Evolutionary conservation across 2,888 invertebrate genomes (phyloP).

Genomic region (Cyaniris semiargus): DNA sequence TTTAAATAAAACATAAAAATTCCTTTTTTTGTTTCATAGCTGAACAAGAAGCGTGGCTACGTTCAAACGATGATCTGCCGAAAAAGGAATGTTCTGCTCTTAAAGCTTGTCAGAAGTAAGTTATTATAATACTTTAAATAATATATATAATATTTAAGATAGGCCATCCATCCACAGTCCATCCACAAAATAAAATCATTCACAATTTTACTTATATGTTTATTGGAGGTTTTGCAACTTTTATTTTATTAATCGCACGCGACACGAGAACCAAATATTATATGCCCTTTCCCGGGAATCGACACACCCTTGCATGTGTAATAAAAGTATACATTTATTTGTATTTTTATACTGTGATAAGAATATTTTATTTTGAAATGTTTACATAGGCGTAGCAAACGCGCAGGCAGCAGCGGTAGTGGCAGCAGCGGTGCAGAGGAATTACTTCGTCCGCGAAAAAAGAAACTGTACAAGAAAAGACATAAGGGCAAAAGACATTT

Average conservation of each 20-base stretch:
- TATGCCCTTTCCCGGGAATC: too few species aligned
- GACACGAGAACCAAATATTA: too few species aligned
- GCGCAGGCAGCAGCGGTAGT: constrained; percentile 75
- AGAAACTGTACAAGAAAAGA: constrained; percentile 83
- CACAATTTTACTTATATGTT: too few species aligned
- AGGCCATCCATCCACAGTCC: too few species aligned
- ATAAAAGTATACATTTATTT: not conserved
- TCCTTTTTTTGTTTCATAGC: constrained; percentile 49
- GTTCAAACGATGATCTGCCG: constrained; percentile 72
- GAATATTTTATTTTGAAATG: constrained; percentile 17
- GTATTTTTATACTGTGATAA: not conserved
- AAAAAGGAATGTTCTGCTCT: constrained; percentile 70
- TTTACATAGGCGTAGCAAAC: constrained; percentile 62
- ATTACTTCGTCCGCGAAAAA: constrained; percentile 76
- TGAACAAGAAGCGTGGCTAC: constrained; percentile 73
- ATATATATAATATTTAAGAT: not conserved
- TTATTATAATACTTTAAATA: constrained; percentile 35
- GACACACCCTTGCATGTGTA: not conserved
- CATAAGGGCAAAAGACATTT: constrained; percentile 79
- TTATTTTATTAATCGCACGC: too few species aligned
- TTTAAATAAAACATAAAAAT: not conserved
- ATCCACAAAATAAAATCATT: too few species aligned
- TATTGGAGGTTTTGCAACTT: too few species aligned
- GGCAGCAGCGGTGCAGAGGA: constrained; percentile 76
- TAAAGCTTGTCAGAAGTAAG: constrained; percentile 77